Base-by-base conservation (phyloP, 2,113 vertebrate genomes). In the Tachysurus vachellii region DNA sequence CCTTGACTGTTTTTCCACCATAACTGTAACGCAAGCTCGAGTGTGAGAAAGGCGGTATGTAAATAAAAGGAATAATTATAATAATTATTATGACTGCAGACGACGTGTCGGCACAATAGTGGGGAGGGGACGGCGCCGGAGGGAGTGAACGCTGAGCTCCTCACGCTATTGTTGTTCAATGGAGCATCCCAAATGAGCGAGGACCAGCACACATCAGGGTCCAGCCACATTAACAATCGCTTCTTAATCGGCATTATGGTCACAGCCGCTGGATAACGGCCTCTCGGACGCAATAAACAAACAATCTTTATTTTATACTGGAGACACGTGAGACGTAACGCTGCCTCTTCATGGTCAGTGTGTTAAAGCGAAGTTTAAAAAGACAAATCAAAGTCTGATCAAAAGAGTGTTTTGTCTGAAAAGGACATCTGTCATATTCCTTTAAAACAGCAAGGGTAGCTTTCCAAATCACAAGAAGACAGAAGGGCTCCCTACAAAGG, bases 121-220 rank as follows among this genome's bases (percentile, higher is more conserved):
- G 23, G 53, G 87, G n/a, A 80, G 61, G 77, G 77, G 68, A 71
- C 19, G 68, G 50, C 77, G 50, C 86, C 82, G 50, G 82, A 66
- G 70, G 61, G 54, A 31, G 82, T 53, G 73, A 90, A 57, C 76
- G 42, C 80, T 71, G 47, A 12, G 31, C 85, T 85, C 89, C 88
- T 82, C 16, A 3, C 42, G 57, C 88, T 73, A 90, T 91, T 87
- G 87, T 81, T 89, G 91, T 89, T 91, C 91, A 91, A 87, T 88
- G 87, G 87, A 91, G 91, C 91, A 90, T 91, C 85, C 61, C 82
- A 89, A 91, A 89, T 86, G 76, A 73, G 85, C 61, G 12, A 87
- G 85, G 88, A 85, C 85, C 86, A 84, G 85, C 64, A 81, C 80
- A 73, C 84, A 85, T 87, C 71, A 53, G 87, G 89, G 84, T 85